These are phyloP conservation scores for Liasis olivaceus DNA, from an alignment of 2,797 vertebrate genomes.

Conservation along the genomic window DNA sequence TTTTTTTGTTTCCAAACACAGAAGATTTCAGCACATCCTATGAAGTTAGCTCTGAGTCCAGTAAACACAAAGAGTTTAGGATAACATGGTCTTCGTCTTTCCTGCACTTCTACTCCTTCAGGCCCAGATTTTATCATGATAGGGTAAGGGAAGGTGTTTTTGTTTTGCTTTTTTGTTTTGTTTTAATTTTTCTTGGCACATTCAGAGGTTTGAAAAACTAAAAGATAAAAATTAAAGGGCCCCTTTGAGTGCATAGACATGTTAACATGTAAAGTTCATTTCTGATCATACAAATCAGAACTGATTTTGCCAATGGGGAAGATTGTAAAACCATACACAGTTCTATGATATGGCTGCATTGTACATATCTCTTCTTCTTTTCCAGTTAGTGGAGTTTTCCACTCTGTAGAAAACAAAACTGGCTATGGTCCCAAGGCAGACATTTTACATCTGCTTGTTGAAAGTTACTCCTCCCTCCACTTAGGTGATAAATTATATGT, in stretches of 20 bases:
- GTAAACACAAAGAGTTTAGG: not conserved
- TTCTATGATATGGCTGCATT: not conserved
- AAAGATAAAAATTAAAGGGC: not conserved
- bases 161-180: not conserved
- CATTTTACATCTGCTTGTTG: constrained; percentile 21
- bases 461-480: not conserved
- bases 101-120: not conserved
- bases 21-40: not conserved
- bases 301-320: not conserved
- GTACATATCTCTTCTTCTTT: not conserved
- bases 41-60: not conserved
- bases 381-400: not conserved
- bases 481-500: constrained; percentile 9
- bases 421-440: not conserved
- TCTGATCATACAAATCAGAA: not conserved
- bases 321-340: not conserved
- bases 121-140: not conserved
- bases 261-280: not conserved
- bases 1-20: not conserved
- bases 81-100: not conserved
- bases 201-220: not conserved
- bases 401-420: not conserved
- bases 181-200: not conserved
- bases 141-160: not conserved
- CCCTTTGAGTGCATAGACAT: not conserved